These are phyloP conservation scores for Salvelinus sp. DNA, from an alignment of 2,113 vertebrate genomes.

Conservation along the genomic window DNA sequence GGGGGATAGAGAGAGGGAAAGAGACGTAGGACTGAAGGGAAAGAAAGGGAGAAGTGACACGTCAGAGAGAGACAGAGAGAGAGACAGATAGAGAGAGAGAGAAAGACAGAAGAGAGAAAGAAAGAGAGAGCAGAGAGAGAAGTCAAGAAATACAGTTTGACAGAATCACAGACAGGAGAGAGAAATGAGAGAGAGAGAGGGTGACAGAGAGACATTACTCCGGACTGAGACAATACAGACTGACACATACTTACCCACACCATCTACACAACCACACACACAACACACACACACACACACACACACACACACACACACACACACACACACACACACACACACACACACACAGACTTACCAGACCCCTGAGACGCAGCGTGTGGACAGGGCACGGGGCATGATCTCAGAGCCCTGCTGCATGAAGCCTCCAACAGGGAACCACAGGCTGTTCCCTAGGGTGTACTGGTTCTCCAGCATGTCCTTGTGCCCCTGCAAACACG, in stretches of 20 bases:
- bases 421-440: conserved; percentile 95
- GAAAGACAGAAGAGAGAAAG: neutral
- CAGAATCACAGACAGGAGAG: neutral
- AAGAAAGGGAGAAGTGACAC: neutral
- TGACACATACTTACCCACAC: neutral
- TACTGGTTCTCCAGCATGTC: conserved; percentile 93
- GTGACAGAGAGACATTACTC: no score
- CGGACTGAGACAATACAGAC: no score
- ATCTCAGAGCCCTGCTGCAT: conserved; percentile 97
- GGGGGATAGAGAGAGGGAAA: neutral
- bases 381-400: conserved; percentile 90
- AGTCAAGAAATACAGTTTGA: neutral
- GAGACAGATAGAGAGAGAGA: neutral
- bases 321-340: no score
- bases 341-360: conserved; percentile 73
- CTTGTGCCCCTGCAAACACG: conserved; percentile 83
- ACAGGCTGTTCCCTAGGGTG: conserved; percentile 93
- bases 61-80: neutral
- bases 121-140: neutral
- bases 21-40: neutral
- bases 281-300: no score
- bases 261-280: no score
- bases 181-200: neutral
- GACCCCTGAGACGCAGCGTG: conserved; percentile 92
- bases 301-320: neutral